A percentile compares a stretch with the other conserved stretches of the same genome.
Conservation (phyloP, 2,888 invertebrate genomes). For the Drosophila seclusa region DNA sequence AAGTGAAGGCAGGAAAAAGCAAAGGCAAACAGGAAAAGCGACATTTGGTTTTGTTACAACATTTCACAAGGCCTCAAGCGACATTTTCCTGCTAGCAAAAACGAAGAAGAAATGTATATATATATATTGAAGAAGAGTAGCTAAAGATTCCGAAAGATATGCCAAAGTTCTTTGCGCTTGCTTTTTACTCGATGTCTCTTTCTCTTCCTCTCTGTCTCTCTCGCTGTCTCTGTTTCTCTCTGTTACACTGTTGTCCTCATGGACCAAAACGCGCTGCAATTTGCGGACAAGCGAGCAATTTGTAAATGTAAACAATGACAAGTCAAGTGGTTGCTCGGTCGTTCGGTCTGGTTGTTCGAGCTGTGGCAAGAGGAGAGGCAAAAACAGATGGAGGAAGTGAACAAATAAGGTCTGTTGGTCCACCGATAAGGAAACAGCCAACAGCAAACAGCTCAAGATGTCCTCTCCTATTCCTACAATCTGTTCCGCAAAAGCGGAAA, state of each 20-base stretch:
- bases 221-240: not conserved
- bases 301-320: constrained; percentile 79
- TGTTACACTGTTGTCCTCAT: constrained; percentile 12
- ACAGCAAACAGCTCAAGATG: constrained; percentile 50
- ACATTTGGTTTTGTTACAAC: constrained; percentile 78
- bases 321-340: constrained; percentile 67
- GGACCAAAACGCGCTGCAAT: constrained; percentile 61
- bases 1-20: constrained; percentile 37
- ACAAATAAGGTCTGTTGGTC: constrained; percentile 55
- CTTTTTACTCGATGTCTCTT: not conserved
- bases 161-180: constrained; percentile 7
- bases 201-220: not conserved
- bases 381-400: constrained; percentile 24
- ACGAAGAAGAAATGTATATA: constrained; percentile 14
- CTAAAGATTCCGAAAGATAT: constrained; percentile 57
- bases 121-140: constrained; percentile 16
- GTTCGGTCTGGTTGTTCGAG: constrained; percentile 1
- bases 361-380: constrained; percentile 6
- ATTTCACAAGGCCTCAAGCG: constrained; percentile 65
- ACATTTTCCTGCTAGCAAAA: constrained; percentile 22
- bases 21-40: constrained; percentile 75
- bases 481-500: constrained; percentile 35
- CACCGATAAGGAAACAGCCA: constrained; percentile 61
- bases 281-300: constrained; percentile 81
- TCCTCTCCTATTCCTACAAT: constrained; percentile 8